Evolutionary conservation across 2,888 invertebrate species (phyloP).

Genomic region (Caenorhabditis sp.): DNA sequence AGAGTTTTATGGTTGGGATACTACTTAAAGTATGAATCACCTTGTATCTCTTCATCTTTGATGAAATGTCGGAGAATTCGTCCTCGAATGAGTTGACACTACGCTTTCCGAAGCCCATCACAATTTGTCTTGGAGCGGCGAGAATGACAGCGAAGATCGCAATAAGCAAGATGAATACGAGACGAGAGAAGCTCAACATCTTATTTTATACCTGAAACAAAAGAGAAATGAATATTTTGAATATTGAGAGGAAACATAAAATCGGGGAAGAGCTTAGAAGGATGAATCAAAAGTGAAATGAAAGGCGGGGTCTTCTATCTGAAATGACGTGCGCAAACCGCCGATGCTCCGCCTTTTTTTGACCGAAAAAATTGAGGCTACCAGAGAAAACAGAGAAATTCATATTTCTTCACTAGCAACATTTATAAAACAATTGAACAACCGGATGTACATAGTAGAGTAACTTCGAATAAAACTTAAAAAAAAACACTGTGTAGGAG

Average conservation of each 20-base stretch:
- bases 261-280: background rate
- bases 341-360: background rate
- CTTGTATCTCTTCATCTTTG: conserved; percentile 36
- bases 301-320: background rate
- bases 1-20: too few relatives aligned
- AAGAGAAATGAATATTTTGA: background rate
- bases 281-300: background rate
- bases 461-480: too few relatives aligned
- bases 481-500: too few relatives aligned
- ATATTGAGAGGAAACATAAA: background rate
- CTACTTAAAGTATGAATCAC: conserved; percentile 1
- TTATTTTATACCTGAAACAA: conserved; percentile 5
- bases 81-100: conserved; percentile 13
- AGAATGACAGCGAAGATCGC: conserved; percentile 32
- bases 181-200: conserved; percentile 47
- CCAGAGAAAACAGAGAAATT: too few relatives aligned
- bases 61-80: conserved; percentile 22
- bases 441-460: too few relatives aligned
- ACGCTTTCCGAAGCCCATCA: conserved; percentile 50
- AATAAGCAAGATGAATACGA: conserved; percentile 38
- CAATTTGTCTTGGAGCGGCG: conserved; percentile 45
- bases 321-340: background rate
- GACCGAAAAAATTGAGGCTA: background rate
- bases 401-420: too few relatives aligned
- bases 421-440: too few relatives aligned